Percentiles rank a stretch among this genome's conserved stretches.
phyloP scores from a whole-genome alignment of 2,113 vertebrate species.

The Nettapus auritus region DNA sequence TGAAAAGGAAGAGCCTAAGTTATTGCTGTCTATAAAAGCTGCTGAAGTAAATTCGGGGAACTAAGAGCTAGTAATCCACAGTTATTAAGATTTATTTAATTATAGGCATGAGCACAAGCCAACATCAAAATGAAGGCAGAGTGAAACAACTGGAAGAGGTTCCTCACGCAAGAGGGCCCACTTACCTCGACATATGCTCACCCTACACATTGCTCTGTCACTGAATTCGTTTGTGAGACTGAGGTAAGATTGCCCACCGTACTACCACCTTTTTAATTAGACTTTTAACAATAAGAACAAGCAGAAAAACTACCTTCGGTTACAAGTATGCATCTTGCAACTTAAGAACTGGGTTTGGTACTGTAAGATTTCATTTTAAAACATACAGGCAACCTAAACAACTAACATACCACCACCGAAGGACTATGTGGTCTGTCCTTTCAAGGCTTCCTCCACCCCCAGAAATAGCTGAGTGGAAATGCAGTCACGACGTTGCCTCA shows the following conservation, averaged over 20 bases:
- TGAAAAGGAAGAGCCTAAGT: not conserved
- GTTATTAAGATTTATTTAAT: not conserved
- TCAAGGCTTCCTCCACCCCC: not conserved
- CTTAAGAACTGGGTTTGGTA: not conserved
- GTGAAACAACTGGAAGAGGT: not conserved
- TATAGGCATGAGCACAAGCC: not conserved
- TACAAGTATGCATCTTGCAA: not conserved
- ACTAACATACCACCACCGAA: not conserved
- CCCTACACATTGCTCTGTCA: rapidly evolving
- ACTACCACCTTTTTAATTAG: not conserved
- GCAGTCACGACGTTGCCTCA: not conserved
- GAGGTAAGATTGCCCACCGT: not conserved
- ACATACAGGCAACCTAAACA: not conserved
- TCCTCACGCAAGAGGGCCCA: not conserved
- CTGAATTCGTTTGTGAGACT: not conserved
- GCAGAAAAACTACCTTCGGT: not conserved
- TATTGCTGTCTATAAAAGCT: not conserved
- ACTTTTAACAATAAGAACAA: not conserved
- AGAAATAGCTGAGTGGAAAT: not conserved
- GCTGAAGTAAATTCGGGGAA: not conserved
- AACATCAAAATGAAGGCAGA: not conserved
- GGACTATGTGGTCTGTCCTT: not conserved
- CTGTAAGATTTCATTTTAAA: not conserved
- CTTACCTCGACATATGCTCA: not conserved
- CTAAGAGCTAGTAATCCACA: not conserved